Conservation (phyloP, 1,140 invertebrate species). For the Zophobas atratus region DNA sequence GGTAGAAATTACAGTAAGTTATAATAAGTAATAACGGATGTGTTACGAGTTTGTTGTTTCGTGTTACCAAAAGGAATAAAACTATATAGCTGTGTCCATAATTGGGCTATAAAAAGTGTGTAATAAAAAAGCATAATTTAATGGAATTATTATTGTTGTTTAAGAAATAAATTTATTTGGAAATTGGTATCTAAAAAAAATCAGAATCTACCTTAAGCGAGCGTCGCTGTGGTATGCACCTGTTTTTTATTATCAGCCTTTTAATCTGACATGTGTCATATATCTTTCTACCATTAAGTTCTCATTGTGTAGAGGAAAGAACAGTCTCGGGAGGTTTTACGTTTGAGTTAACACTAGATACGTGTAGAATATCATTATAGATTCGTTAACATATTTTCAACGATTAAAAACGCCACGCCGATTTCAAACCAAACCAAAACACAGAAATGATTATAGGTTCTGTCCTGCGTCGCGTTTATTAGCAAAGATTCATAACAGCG, state of each 20-base stretch:
- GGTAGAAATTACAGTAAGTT: not conserved
- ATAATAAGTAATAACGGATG: not conserved
- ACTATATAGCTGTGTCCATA: constrained; percentile 9
- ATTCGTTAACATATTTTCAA: constrained; percentile 25
- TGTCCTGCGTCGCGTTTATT: constrained; percentile 37
- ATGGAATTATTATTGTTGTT: constrained; percentile 25
- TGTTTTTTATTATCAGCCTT: constrained; percentile 46
- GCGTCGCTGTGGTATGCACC: constrained; percentile 28
- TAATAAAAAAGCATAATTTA: constrained; percentile 33
- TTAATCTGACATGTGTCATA: constrained; percentile 49
- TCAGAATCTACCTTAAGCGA: constrained; percentile 40
- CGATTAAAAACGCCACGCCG: not conserved
- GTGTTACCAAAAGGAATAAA: constrained; percentile 15
- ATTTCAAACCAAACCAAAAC: constrained; percentile 5
- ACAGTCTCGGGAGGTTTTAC: constrained; percentile 43
- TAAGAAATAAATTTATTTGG: constrained; percentile 42
- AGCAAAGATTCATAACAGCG: constrained; percentile 30
- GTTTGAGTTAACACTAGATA: constrained; percentile 37
- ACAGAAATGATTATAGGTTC: not conserved
- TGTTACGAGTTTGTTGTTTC: constrained; percentile 14
- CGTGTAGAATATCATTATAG: constrained; percentile 22
- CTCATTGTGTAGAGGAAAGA: constrained; percentile 42
- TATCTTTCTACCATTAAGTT: constrained; percentile 49
- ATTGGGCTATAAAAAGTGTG: constrained; percentile 27
- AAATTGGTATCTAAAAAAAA: constrained; percentile 38